Evolutionary conservation across 2,888 invertebrate species (phyloP), one percentile per base, ranked within the genome.

Genomic region (Lacanobia wlatinum): DNA sequence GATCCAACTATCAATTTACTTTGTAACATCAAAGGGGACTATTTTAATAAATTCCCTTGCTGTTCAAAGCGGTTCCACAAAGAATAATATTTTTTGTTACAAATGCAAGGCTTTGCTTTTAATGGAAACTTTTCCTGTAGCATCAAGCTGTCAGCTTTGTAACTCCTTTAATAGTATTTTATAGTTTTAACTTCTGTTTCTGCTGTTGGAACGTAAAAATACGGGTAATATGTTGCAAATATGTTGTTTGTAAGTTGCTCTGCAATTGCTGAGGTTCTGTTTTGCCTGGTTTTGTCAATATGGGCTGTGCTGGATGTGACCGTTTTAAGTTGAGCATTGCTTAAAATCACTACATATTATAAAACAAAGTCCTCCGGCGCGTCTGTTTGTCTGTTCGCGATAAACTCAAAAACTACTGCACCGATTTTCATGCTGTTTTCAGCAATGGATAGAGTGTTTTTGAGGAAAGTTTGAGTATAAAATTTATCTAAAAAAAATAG

Each of bases 121-220:
- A 87, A 87, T 87, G 74, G 80, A 87, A 87, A 87, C 73, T 87
- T 85, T 86, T 68, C 21, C 61, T 69, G 80, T 61, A 70, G 80
- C 76, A 76, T 84, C 78, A 79, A 65, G 73, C 81, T 83, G 85
- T 84, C 85, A 83, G 76, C 77, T 79, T 63, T 70, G 80, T 78
- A 73, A 78, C 85, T 83, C 78, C 67, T 84, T 76, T 84, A 84
- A 81, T 75, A 73, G 87, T 84, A 77, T 86, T 83, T 86, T 80
- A 84, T 83, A 76, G 85, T 86, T 80, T 77, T 76, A 79, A 76
- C 74, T 84, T 84, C 64, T 72, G 69, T 85, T 76, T 63, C 48
- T 56, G 58, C 58, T 70, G 46, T 40, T 48, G 53, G 43, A 68
- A 62, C 62, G 74, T 77, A 73, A 78, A 78, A 80, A 83, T 78